A percentile compares a stretch with the other conserved stretches of the same genome.
Conservation (phyloP, 2,888 invertebrate species). For the Minunthozetes semirufus region DNA sequence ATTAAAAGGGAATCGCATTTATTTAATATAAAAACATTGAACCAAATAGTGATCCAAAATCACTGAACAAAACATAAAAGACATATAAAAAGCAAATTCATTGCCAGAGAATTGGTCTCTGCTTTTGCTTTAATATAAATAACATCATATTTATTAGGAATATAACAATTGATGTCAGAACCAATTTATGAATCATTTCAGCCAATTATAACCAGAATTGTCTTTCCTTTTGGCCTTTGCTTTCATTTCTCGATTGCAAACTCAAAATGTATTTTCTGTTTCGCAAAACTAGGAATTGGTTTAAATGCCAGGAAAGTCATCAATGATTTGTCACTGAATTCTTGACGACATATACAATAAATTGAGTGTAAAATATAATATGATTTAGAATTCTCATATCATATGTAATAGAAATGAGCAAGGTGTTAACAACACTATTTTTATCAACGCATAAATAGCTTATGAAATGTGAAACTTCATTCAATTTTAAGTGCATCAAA, state of each 20-base stretch:
- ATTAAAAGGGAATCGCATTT: not conserved
- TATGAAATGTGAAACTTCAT: too few relatives aligned
- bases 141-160: not conserved
- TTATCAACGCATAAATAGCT: too few relatives aligned
- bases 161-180: conserved; percentile 2
- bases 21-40: not conserved
- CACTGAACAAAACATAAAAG: not conserved
- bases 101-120: not conserved
- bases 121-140: not conserved
- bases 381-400: too few relatives aligned
- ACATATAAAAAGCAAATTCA: not conserved
- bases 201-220: not conserved
- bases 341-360: not conserved
- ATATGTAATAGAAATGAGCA: too few relatives aligned
- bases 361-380: not conserved
- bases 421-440: too few relatives aligned
- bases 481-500: too few relatives aligned
- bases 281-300: not conserved
- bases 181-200: conserved; percentile 3
- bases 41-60: too few relatives aligned
- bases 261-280: not conserved
- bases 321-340: not conserved
- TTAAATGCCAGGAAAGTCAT: not conserved
- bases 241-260: not conserved
- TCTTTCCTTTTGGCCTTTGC: not conserved